Evolutionary conservation across 1,140 invertebrate species (phyloP).

Genomic region (Bilobella aurantiaca): DNA sequence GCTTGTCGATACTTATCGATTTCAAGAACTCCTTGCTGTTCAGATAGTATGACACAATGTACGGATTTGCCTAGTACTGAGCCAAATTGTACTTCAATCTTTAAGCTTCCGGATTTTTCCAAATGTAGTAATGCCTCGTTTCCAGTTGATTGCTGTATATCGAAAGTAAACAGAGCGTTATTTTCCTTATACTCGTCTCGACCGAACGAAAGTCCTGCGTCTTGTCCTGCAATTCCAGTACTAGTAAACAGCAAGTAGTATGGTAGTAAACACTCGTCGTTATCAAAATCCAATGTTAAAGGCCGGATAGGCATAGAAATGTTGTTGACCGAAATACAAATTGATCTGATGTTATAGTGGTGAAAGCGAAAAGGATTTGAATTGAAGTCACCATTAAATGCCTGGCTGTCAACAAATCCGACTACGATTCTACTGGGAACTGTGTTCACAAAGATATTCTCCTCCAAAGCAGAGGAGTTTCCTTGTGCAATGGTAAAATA

Average conservation of each 20-base stretch:
- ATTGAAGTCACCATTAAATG: slow-evolving; percentile 38
- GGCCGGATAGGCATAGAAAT: slow-evolving; percentile 20
- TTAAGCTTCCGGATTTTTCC: slow-evolving; percentile 19
- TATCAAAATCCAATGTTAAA: slow-evolving; percentile 16
- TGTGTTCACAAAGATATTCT: slow-evolving; percentile 33
- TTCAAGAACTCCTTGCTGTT: slow-evolving; percentile 15
- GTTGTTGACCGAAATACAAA: slow-evolving; percentile 23
- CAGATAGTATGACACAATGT: slow-evolving; percentile 17
- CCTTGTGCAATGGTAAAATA: slow-evolving; percentile 21
- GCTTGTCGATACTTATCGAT: slow-evolving; percentile 18
- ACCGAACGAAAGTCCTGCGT: slow-evolving; percentile 6
- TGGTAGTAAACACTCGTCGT: slow-evolving; percentile 11
- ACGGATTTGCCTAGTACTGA: slow-evolving; percentile 12
- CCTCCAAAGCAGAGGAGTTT: slow-evolving; percentile 14
- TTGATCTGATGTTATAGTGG: slow-evolving; percentile 36
- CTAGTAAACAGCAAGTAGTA: slow-evolving; percentile 23
- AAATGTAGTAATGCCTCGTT: slow-evolving; percentile 3
- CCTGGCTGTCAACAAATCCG: slow-evolving; percentile 39
- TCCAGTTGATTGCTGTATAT: not conserved
- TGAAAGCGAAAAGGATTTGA: slow-evolving; percentile 41
- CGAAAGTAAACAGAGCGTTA: slow-evolving; percentile 23
- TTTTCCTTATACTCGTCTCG: slow-evolving; percentile 2
- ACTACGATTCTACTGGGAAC: slow-evolving; percentile 40
- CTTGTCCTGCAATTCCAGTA: slow-evolving; percentile 18
- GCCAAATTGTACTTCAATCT: slow-evolving; percentile 18